phyloP scores from a whole-genome alignment of 1,140 invertebrate species.

The Reticulitermes speratus region DNA sequence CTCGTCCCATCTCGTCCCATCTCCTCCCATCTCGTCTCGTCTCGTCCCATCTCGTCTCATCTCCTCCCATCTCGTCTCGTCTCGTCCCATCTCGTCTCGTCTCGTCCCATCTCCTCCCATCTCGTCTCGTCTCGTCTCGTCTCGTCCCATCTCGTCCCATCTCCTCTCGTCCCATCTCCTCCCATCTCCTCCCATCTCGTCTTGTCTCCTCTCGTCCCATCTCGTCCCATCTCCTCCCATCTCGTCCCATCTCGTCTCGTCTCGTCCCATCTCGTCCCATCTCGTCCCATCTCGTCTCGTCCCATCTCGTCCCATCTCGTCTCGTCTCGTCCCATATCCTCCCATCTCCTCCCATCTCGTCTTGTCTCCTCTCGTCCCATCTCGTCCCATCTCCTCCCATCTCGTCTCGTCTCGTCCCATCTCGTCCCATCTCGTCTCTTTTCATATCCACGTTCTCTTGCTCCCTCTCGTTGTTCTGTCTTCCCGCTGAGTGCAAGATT shows the following conservation, averaged over 20 bases:
- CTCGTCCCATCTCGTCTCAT: too few species aligned
- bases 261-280: slow-evolving; percentile 26
- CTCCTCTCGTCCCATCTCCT: slow-evolving; percentile 28
- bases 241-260: slow-evolving; percentile 30
- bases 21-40: too few species aligned
- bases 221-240: slow-evolving; percentile 27
- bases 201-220: slow-evolving; percentile 28
- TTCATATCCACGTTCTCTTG: background rate
- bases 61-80: too few species aligned
- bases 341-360: slow-evolving; percentile 29
- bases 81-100: too few species aligned
- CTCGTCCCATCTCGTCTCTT: slow-evolving; percentile 24
- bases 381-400: slow-evolving; percentile 24
- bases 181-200: slow-evolving; percentile 27
- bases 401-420: slow-evolving; percentile 28
- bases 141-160: slow-evolving; percentile 29
- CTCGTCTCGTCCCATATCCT: too few species aligned
- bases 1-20: slow-evolving; percentile 21
- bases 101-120: slow-evolving; percentile 28
- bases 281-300: slow-evolving; percentile 24
- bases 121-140: slow-evolving; percentile 31
- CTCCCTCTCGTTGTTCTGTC: background rate
- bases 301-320: slow-evolving; percentile 25
- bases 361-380: background rate
- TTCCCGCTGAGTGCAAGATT: background rate